A percentile compares a stretch with the other conserved stretches of the same genome.
These are phyloP conservation scores for Prenolepis imparis DNA, from an alignment of 2,888 invertebrate species.

Conservation along the genomic window DNA sequence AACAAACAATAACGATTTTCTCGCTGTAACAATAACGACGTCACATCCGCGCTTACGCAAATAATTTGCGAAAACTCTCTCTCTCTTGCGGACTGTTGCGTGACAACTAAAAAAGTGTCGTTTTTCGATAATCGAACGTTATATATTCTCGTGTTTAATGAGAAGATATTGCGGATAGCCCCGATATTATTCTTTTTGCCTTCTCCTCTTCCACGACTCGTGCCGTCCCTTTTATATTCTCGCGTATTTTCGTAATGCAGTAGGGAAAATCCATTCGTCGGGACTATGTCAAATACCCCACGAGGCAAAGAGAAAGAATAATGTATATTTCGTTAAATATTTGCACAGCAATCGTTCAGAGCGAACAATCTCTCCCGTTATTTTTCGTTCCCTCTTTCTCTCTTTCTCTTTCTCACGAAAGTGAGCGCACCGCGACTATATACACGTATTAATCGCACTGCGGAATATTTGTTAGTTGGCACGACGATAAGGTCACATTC, in stretches of 20 bases:
- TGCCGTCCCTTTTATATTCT: background rate
- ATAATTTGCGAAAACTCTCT: background rate
- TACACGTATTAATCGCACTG: constrained; percentile 33
- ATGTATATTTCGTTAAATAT: constrained; percentile 65
- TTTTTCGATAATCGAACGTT: constrained; percentile 17
- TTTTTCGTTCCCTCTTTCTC: background rate
- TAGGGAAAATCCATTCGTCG: background rate
- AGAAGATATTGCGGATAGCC: background rate
- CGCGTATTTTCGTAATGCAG: constrained; percentile 32
- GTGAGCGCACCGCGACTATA: constrained; percentile 1
- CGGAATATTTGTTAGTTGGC: constrained; percentile 74
- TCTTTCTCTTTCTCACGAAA: background rate
- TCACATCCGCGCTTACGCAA: constrained; percentile 7
- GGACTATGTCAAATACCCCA: constrained; percentile 34
- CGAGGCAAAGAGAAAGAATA: constrained; percentile 34
- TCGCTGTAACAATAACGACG: constrained; percentile 29
- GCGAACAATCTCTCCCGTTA: constrained; percentile 4
- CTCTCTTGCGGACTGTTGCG: background rate
- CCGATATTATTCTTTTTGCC: background rate
- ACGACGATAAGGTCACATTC: constrained; percentile 78
- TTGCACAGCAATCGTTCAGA: constrained; percentile 53
- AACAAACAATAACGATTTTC: constrained; percentile 9
- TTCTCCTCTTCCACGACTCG: background rate
- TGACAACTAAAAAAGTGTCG: background rate
- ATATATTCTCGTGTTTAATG: constrained; percentile 20